phyloP scores from a whole-genome alignment of 1,140 invertebrate species.

The Listronotus oregonensis region DNA sequence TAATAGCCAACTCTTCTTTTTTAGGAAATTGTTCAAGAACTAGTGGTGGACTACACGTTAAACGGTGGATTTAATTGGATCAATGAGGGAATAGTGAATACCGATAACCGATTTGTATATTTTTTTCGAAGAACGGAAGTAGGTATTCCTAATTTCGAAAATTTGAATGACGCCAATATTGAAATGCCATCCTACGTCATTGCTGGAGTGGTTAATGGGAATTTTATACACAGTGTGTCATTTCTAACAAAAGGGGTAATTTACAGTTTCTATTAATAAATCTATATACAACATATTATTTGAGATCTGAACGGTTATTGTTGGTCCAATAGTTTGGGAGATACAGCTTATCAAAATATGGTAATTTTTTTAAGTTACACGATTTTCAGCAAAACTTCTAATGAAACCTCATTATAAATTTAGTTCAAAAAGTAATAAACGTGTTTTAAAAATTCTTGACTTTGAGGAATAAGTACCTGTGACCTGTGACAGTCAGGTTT shows the following conservation, averaged over 20 bases:
- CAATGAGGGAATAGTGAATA: conserved; percentile 55
- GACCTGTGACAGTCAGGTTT: too few relatives aligned
- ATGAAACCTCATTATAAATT: too few relatives aligned
- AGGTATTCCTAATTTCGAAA: conserved; percentile 62
- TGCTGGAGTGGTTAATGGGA: conserved; percentile 64
- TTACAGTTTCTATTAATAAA: conserved; percentile 1
- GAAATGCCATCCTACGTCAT: conserved; percentile 69
- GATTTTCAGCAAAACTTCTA: too few relatives aligned
- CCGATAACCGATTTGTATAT: conserved; percentile 67
- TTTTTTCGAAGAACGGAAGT: conserved; percentile 66
- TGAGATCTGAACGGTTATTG: too few relatives aligned
- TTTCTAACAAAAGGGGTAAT: conserved; percentile 53
- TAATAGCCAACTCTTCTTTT: conserved; percentile 31
- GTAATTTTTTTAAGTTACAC: too few relatives aligned
- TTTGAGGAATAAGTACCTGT: too few relatives aligned
- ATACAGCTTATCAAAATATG: too few relatives aligned
- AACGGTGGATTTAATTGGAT: conserved; percentile 69
- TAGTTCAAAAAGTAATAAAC: too few relatives aligned
- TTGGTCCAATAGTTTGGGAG: too few relatives aligned
- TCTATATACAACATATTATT: too few relatives aligned
- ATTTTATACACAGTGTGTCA: conserved; percentile 62
- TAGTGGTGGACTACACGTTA: conserved; percentile 68
- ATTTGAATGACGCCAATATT: conserved; percentile 58
- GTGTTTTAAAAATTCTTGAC: too few relatives aligned
- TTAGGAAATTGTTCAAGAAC: conserved; percentile 69